Evolutionary conservation across 1,140 invertebrate species (phyloP), one percentile per base, ranked within the genome.

Genomic region (Dolichoris vasculosae): DNA sequence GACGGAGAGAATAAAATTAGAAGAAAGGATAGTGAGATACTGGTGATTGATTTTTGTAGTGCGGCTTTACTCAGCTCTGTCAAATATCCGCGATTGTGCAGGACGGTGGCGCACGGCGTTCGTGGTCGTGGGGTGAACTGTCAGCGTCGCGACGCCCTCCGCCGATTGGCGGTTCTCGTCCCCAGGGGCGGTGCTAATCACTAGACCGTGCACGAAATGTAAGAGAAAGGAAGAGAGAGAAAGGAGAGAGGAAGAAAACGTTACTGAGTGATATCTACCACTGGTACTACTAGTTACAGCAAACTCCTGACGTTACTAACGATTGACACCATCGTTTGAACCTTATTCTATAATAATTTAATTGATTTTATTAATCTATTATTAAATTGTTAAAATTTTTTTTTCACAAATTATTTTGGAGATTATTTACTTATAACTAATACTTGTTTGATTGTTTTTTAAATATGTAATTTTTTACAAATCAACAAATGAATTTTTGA

Each of bases 31-130:
- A 86, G 48, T 87, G 82, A 87, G 85, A 83, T 89, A 87, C 88
- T 90, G 89, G 91, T 93, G 92, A 93, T 93, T 93, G 92, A 93
- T 93, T 93, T 93, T 93, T 93, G 92, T 92, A 91, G 92, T 92
- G 92, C 64, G 64, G 92, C 91, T 93, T 93, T 93, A 90, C 90
- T 91, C 90, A 89, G 91, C 90, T 90, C 89, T 91, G 92, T 92
- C 92, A 90, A 91, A 89, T 92, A 92, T 92, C 90, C 90, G 90
- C 91, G 92, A 92, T 92, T 92, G 91, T 93, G 90, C 90, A 90
- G 90, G 89, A 80, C 87, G 76, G 86, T 88, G 87, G 76, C 43
- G 76, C 32, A 35, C n/a, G 48, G 76, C 26, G 23, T 26, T 35
- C 85, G 89, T 88, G 90, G 87, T 90, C 88, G 90, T 90, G 90